Conservation (phyloP, 2,888 invertebrate species). For the Camponotus fellah region DNA sequence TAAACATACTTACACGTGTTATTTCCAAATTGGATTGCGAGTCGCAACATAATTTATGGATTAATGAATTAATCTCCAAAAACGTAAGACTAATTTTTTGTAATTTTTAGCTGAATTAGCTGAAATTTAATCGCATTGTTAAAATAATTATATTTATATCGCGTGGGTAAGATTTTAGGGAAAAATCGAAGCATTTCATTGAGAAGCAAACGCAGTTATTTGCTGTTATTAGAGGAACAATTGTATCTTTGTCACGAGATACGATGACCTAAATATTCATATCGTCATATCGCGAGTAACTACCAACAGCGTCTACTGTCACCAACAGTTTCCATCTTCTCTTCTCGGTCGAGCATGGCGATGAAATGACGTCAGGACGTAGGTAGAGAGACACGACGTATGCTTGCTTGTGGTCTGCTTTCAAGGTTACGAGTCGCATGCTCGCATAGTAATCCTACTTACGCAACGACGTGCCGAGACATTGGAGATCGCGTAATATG, state of each 20-base stretch:
- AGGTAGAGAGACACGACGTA: constrained; percentile 48
- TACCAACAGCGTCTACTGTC: background rate
- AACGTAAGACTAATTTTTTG: background rate
- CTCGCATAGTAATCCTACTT: constrained; percentile 71
- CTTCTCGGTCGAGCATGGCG: background rate
- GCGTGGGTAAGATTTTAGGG: background rate
- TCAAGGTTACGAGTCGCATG: constrained; percentile 74
- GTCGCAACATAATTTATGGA: background rate
- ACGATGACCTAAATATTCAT: background rate
- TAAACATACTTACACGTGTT: background rate
- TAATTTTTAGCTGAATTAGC: background rate
- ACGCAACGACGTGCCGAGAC: constrained; percentile 70
- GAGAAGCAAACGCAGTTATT: background rate
- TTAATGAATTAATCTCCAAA: background rate
- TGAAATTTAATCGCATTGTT: background rate
- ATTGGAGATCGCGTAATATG: constrained; percentile 35
- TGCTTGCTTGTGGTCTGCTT: constrained; percentile 58
- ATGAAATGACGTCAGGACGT: constrained; percentile 55
- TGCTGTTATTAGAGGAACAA: background rate
- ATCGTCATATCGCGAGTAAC: background rate
- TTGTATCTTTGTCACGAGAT: background rate
- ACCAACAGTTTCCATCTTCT: constrained; percentile 26
- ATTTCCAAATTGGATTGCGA: background rate
- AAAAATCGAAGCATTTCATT: background rate
- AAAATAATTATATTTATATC: background rate